Percentiles rank a stretch among this genome's conserved stretches.
phyloP scores from a whole-genome alignment of 2,797 vertebrate genomes.

The Hephaestus fuliginosus region DNA sequence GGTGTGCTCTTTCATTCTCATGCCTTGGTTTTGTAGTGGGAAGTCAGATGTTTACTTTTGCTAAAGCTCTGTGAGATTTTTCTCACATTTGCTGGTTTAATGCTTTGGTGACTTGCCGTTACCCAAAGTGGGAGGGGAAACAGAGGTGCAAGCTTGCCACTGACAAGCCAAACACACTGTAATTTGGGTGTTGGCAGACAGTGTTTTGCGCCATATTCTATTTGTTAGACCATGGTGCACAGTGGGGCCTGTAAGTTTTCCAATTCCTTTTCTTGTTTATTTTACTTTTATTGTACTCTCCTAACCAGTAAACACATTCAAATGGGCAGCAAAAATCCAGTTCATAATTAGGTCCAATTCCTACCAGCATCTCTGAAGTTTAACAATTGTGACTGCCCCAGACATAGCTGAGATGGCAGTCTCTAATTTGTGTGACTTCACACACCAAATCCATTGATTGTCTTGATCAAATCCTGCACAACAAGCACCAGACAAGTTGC shows the following conservation, averaged over 20 bases:
- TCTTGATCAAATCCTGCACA: background rate
- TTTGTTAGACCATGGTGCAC: background rate
- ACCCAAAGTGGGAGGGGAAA: too few species aligned
- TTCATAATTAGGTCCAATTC: too few species aligned
- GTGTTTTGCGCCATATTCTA: background rate
- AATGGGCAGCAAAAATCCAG: background rate
- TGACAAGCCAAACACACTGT: background rate
- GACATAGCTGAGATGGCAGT: background rate
- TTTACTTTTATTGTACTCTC: background rate
- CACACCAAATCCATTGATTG: background rate
- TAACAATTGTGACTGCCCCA: background rate
- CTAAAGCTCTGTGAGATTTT: too few species aligned
- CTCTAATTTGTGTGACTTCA: background rate
- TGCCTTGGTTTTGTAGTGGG: too few species aligned
- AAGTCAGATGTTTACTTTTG: too few species aligned
- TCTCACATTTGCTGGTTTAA: too few species aligned
- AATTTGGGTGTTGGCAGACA: too few species aligned
- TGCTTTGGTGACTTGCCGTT: too few species aligned
- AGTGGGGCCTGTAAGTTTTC: background rate
- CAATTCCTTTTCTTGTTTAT: background rate
- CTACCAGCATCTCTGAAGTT: too few species aligned
- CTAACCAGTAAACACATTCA: background rate
- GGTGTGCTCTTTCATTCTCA: background rate
- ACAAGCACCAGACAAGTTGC: background rate
- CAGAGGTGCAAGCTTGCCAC: too few species aligned